Evolutionary conservation across 2,113 vertebrate genomes (phyloP).

Genomic region (Accipiter cooperii): DNA sequence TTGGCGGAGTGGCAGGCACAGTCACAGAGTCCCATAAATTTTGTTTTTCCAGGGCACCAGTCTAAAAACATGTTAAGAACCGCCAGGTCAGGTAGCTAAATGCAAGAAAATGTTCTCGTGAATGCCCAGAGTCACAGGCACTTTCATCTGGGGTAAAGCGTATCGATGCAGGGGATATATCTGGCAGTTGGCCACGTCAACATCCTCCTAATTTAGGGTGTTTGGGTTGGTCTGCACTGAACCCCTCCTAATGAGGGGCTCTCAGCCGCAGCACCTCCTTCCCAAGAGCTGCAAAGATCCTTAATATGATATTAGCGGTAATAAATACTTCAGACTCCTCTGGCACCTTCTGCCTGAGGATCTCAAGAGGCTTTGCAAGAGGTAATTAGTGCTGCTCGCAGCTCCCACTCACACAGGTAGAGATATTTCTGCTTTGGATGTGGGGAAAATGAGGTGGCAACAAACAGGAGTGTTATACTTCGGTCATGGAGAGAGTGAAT

Average conservation of each 20-base stretch:
- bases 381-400: background rate
- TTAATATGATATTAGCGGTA: background rate
- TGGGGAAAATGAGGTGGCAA: background rate
- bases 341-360: background rate
- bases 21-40: background rate
- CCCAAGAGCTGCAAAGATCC: background rate
- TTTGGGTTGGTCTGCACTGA: background rate
- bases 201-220: background rate
- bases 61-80: background rate
- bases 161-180: background rate
- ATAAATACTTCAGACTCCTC: background rate
- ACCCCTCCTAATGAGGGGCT: background rate
- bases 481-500: background rate
- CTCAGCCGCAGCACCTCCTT: background rate
- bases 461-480: background rate
- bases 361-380: background rate
- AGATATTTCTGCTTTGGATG: background rate
- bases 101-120: background rate
- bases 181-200: background rate
- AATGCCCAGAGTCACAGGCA: background rate
- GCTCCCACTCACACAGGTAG: background rate
- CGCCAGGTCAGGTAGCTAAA: fast-evolving
- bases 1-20: background rate
- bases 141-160: background rate
- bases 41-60: background rate